Evolutionary conservation across 2,797 vertebrate genomes (phyloP), one percentile per base, ranked within the genome.

Genomic region (Rhinogobio ventralis): DNA sequence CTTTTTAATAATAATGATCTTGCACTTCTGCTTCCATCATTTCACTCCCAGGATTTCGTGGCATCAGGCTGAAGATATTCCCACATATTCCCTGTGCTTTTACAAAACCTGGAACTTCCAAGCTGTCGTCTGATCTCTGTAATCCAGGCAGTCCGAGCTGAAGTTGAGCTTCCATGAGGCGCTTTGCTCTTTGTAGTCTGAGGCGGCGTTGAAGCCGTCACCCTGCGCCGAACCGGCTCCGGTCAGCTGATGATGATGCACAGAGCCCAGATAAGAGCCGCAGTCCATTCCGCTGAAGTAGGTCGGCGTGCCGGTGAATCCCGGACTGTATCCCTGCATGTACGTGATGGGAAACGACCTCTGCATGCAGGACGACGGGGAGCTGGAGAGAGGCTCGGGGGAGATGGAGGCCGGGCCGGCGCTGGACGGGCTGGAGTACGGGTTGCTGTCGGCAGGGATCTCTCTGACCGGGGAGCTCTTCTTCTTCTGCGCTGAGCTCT

Each of bases 41-140:
- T 33, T 33, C 33, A 33, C 33, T 33, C 33, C 33, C 33, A 33
- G 33, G 33, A 33, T 57, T 9, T 57, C 3, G 8, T 46, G 4
- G 11, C 45, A 46, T 46, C 45, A 46, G 45, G 11, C 45, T 46
- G 45, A 46, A 57, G 55, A 57, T n/a, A 57, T 57, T 57, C 55
- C 53, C 20, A 3, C 11, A 39, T 7, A 46, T 46, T 42, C 46
- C 53, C 68, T 60, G 33, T n/a, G 7, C n/a, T 15, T 15, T 98
- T 97, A 98, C 96, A 98, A 96, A 94, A 98, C 97, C 93, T 98
- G 97, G 88, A 98, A 99, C 94, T 98, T 99, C 97, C 98, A 99
- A n/a, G 97, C 96, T 1, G 96, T 97, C 0, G 97, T 95, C 91
- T 99, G 97, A 93, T 99, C 97, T 95, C 98, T 99, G 94, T 99